phyloP scores from a whole-genome alignment of 2,888 invertebrate species.

The Ametastegia equiseti region DNA sequence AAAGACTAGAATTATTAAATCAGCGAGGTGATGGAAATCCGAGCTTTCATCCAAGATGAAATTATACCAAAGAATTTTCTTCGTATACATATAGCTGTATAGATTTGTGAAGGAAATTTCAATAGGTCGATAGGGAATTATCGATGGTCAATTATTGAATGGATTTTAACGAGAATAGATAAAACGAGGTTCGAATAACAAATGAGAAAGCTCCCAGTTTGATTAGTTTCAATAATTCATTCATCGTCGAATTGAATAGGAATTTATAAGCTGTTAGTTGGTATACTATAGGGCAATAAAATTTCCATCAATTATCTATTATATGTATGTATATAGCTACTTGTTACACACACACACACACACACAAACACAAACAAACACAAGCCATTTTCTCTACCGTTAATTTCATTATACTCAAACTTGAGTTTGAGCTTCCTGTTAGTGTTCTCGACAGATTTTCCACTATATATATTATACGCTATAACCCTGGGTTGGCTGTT shows the following conservation, averaged over 20 bases:
- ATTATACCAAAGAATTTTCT: background rate
- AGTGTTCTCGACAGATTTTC: background rate
- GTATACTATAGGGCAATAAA: conserved; percentile 11
- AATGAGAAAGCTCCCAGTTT: background rate
- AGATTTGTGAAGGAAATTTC: background rate
- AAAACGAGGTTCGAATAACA: background rate
- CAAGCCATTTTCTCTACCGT: no score
- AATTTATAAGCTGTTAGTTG: conserved; percentile 21
- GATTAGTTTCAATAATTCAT: conserved; percentile 8
- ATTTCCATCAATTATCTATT: background rate
- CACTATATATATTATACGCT: background rate
- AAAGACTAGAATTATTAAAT: background rate
- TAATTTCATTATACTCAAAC: background rate
- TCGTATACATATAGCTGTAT: background rate
- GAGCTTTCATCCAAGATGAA: background rate
- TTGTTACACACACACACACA: conserved; percentile 2
- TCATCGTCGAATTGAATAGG: background rate
- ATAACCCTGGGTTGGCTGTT: no score
- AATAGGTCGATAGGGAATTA: no score
- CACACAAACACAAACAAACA: no score
- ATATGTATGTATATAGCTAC: background rate
- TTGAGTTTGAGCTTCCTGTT: background rate
- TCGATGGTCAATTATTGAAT: background rate
- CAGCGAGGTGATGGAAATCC: background rate
- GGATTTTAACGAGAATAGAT: background rate